Conservation (phyloP, 2,888 invertebrate genomes). For the Subacronicta megacephala region DNA sequence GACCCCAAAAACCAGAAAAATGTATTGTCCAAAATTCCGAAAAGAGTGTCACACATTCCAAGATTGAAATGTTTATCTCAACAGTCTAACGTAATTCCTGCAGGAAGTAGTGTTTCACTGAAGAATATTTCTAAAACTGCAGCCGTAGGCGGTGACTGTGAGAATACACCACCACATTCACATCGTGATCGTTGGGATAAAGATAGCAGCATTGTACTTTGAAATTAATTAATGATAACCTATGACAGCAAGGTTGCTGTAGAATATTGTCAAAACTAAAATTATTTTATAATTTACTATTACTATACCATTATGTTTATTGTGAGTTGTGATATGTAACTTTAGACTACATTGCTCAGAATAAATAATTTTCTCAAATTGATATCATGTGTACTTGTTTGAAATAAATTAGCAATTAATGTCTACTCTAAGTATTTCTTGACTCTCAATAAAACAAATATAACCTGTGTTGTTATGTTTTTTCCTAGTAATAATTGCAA, state of each 20-base stretch:
- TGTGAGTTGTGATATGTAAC: constrained; percentile 38
- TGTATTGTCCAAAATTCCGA: constrained; percentile 66
- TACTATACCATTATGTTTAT: constrained; percentile 31
- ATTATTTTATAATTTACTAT: constrained; percentile 30
- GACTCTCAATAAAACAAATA: constrained; percentile 51
- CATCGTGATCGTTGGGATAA: constrained; percentile 87
- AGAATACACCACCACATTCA: constrained; percentile 86
- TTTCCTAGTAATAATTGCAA: constrained; percentile 32
- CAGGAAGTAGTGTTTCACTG: constrained; percentile 77
- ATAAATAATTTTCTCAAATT: constrained; percentile 35
- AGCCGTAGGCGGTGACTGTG: constrained; percentile 79
- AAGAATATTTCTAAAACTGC: constrained; percentile 75
- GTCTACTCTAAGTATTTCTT: constrained; percentile 59
- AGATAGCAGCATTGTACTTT: constrained; percentile 85
- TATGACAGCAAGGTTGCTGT: constrained; percentile 29
- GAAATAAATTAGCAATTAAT: constrained; percentile 39
- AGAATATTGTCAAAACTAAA: constrained; percentile 25
- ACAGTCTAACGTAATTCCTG: constrained; percentile 64
- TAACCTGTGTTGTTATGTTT: constrained; percentile 34
- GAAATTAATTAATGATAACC: constrained; percentile 30
- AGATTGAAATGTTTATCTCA: constrained; percentile 80
- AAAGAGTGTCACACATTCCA: constrained; percentile 82
- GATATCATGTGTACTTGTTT: constrained; percentile 58
- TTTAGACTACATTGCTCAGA: constrained; percentile 33
- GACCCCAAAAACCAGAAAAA: constrained; percentile 72